Evolutionary conservation across 2,113 vertebrate species (phyloP).

Genomic region (Tachysurus fulvidraco): DNA sequence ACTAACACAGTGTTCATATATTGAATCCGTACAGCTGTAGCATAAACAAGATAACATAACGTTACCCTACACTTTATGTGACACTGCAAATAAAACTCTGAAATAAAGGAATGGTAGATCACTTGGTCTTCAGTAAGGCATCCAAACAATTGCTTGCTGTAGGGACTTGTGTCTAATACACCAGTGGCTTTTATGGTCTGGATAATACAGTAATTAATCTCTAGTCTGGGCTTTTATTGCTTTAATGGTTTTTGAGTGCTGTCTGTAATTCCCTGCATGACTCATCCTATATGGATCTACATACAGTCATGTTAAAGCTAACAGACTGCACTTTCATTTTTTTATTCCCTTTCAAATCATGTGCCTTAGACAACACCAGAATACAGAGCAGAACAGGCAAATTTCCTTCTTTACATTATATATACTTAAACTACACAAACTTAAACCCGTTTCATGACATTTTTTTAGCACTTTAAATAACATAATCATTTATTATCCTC

Average conservation of each 20-base stretch:
- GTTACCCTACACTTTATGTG: not conserved
- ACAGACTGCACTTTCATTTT: not conserved
- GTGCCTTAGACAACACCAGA: not conserved
- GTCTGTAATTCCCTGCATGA: not conserved
- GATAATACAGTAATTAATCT: not conserved
- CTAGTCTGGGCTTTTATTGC: not conserved
- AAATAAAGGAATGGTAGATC: not conserved
- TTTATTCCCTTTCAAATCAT: not conserved
- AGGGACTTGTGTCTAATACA: not conserved
- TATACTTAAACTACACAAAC: not conserved
- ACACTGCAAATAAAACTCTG: not conserved
- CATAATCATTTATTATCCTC: not conserved
- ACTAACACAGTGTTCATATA: too few relatives aligned
- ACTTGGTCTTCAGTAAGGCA: not conserved
- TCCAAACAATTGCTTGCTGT: not conserved
- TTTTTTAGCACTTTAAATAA: not conserved
- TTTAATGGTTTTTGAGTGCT: conserved; percentile 10
- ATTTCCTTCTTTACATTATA: not conserved
- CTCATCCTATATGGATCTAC: not conserved
- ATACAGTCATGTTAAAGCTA: not conserved
- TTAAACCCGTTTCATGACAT: not conserved
- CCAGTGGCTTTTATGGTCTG: not conserved
- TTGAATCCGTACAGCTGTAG: not conserved
- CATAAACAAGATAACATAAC: not conserved
- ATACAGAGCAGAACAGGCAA: not conserved